These are phyloP conservation scores for Prunella himalayana DNA, from an alignment of 2,113 vertebrate species.

Conservation along the genomic window DNA sequence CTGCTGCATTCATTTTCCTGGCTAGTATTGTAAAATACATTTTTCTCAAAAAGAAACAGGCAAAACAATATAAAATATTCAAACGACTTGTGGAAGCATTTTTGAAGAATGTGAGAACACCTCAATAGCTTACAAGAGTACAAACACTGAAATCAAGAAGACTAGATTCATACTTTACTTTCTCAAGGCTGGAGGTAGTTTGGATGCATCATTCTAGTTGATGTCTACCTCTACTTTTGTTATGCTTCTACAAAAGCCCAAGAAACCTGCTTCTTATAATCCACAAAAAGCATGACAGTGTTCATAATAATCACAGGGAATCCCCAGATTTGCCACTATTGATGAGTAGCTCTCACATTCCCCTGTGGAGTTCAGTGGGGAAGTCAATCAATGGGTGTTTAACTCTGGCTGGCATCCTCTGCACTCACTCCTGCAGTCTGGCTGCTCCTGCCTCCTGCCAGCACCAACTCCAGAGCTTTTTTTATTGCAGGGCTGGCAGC, in stretches of 20 bases:
- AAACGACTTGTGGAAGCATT: not conserved
- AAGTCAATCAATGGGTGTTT: constrained; percentile 36
- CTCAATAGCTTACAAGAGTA: not conserved
- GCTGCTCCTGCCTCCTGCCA: constrained; percentile 8
- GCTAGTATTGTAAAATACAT: not conserved
- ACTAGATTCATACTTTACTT: not conserved
- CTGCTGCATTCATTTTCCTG: not conserved
- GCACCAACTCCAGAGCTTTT: constrained; percentile 23
- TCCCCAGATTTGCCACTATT: not conserved
- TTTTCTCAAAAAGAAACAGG: not conserved
- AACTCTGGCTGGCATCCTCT: constrained; percentile 24
- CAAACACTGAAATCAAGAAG: not conserved
- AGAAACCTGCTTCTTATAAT: not conserved
- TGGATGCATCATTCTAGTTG: not conserved
- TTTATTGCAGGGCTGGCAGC: constrained; percentile 43
- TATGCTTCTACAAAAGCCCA: not conserved
- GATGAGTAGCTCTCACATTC: not conserved
- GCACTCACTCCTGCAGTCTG: not conserved
- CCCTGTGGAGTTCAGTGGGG: not conserved
- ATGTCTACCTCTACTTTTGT: not conserved
- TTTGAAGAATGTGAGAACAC: not conserved
- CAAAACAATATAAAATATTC: not conserved
- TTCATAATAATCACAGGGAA: not conserved
- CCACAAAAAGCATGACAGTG: not conserved
- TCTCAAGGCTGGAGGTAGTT: not conserved